These are phyloP conservation scores for Sula dactylatra DNA, from an alignment of 2,113 vertebrate species.

Conservation along the genomic window DNA sequence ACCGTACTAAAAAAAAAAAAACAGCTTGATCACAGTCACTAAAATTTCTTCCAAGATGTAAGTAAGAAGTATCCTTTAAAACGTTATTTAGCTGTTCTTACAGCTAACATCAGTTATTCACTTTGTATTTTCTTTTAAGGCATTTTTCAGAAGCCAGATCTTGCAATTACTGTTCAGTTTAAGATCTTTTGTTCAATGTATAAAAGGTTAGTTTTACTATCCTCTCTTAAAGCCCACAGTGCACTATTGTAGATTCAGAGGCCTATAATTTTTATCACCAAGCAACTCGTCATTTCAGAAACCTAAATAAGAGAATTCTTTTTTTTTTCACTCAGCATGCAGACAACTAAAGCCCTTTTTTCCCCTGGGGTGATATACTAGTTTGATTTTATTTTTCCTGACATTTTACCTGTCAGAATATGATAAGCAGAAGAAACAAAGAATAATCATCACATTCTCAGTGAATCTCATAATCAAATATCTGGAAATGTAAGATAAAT, in stretches of 20 bases:
- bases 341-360: conserved; percentile 13
- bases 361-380: conserved; percentile 8
- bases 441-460: conserved; percentile 51
- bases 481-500: conserved; percentile 47
- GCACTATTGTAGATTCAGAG: background rate
- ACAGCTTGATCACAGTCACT: background rate
- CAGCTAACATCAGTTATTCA: background rate
- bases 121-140: background rate
- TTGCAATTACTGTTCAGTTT: background rate
- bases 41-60: background rate
- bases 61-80: background rate
- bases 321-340: background rate
- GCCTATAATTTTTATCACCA: conserved; percentile 10
- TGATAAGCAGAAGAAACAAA: conserved; percentile 60
- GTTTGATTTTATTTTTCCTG: conserved; percentile 66
- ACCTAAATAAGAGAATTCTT: background rate
- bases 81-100: background rate
- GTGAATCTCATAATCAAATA: conserved; percentile 56
- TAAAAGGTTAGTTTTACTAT: background rate
- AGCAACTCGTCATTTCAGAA: background rate
- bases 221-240: background rate
- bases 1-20: background rate
- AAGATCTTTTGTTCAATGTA: background rate
- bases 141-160: background rate
- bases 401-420: conserved; percentile 69